phyloP scores from a whole-genome alignment of 2,888 invertebrate genomes.

The Drosophila merina region DNA sequence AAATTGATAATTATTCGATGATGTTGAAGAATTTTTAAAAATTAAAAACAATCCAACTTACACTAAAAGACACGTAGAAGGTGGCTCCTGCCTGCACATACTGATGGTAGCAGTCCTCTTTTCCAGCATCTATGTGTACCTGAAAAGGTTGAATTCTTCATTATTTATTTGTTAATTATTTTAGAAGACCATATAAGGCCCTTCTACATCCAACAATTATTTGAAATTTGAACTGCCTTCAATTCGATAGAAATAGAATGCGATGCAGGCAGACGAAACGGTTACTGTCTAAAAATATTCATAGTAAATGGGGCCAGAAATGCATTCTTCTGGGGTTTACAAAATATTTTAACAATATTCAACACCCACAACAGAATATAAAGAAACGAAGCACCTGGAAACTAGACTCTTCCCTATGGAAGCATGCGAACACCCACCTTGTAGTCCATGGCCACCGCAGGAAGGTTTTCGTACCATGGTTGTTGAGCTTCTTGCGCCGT shows the following conservation, averaged over 20 bases:
- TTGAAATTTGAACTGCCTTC: not conserved
- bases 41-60: constrained; percentile 83
- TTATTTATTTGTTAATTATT: too few species aligned
- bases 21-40: not conserved
- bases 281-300: not conserved
- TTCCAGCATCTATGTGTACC: constrained; percentile 95
- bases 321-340: not conserved
- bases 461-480: constrained; percentile 94
- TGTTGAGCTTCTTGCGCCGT: constrained; percentile 85
- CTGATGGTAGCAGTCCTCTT: constrained; percentile 97
- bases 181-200: too few species aligned
- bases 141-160: too few species aligned
- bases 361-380: not conserved
- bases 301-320: not conserved
- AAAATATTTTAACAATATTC: not conserved
- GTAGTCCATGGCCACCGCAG: constrained; percentile 97
- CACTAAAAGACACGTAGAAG: constrained; percentile 97
- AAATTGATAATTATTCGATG: not conserved
- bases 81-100: constrained; percentile 96
- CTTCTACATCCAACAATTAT: not conserved
- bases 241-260: not conserved
- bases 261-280: not conserved
- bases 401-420: too few species aligned
- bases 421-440: constrained; percentile 85
- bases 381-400: too few species aligned